phyloP scores from a whole-genome alignment of 2,113 vertebrate species.

The Nibea coibor region DNA sequence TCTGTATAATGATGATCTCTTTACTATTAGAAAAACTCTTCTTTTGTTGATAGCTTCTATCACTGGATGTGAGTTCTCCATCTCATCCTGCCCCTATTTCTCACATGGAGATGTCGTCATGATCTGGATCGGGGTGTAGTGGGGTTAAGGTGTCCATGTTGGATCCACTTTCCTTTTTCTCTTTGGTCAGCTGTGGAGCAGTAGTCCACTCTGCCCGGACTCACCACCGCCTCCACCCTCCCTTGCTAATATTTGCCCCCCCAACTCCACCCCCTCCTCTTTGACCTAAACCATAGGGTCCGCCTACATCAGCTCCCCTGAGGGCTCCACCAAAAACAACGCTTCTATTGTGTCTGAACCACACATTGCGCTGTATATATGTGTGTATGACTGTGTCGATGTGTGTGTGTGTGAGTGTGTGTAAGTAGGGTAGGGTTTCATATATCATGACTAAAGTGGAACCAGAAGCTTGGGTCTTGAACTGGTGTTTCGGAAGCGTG shows the following conservation, averaged over 20 bases:
- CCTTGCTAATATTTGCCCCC: slow-evolving; percentile 9
- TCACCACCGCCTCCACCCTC: background rate
- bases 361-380: slow-evolving; percentile 41
- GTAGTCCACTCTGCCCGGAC: slow-evolving; percentile 3
- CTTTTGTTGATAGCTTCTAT: background rate
- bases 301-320: slow-evolving; percentile 29
- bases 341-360: slow-evolving; percentile 73
- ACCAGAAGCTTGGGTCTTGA: slow-evolving; percentile 73
- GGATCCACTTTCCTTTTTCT: slow-evolving; percentile 24
- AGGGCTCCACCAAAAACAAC: slow-evolving; percentile 63
- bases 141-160: background rate
- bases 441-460: slow-evolving; percentile 75
- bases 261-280: background rate
- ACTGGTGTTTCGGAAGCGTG: slow-evolving; percentile 60
- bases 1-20: too few species aligned
- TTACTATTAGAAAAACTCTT: background rate
- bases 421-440: slow-evolving; percentile 60
- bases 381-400: slow-evolving; percentile 17
- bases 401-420: background rate
- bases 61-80: background rate
- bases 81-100: background rate
- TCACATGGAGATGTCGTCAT: background rate
- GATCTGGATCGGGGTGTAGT: background rate
- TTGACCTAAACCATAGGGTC: slow-evolving; percentile 51
- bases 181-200: slow-evolving; percentile 32